A percentile compares a stretch with the other conserved stretches of the same genome.
These are phyloP conservation scores for Pelochelys cantorii DNA, from an alignment of 2,797 vertebrate species.

Conservation along the genomic window DNA sequence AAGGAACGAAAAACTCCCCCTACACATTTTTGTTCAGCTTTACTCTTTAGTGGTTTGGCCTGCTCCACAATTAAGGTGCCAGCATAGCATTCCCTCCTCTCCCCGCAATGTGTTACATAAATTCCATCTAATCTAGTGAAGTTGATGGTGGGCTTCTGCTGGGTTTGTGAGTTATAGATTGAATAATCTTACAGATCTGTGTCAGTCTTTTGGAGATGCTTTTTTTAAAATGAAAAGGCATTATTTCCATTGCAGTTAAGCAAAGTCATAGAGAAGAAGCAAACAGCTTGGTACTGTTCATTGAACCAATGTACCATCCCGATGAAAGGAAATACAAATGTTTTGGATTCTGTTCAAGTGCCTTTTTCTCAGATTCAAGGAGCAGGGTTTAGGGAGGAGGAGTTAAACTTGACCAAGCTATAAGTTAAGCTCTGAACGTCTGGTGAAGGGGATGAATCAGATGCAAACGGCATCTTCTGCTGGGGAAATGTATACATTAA, in stretches of 20 bases:
- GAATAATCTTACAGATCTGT: conserved; percentile 7
- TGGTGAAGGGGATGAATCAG: not conserved
- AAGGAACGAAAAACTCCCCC: not conserved
- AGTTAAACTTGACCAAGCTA: not conserved
- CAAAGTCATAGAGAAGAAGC: conserved; percentile 48
- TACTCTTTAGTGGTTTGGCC: not conserved
- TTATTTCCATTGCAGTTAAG: conserved; percentile 37
- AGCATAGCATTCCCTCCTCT: not conserved
- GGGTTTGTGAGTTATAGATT: conserved; percentile 7
- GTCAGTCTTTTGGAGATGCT: conserved; percentile 16
- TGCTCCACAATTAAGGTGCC: not conserved
- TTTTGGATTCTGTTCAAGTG: conserved; percentile 57
- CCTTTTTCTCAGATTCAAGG: conserved; percentile 47
- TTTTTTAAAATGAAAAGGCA: not conserved
- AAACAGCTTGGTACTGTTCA: conserved; percentile 36
- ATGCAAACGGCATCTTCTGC: not conserved
- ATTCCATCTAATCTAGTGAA: not conserved
- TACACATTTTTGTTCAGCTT: not conserved
- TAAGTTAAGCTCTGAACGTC: conserved; percentile 9
- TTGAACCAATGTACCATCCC: not conserved
- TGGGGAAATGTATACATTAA: not conserved
- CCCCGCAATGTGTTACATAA: not conserved
- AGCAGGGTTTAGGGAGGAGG: not conserved
- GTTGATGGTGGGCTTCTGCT: not conserved
- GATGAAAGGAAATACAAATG: conserved; percentile 62